Evolutionary conservation across 1,140 invertebrate genomes (phyloP), one percentile per base, ranked within the genome.

Genomic region (Diorhabda carinulata): DNA sequence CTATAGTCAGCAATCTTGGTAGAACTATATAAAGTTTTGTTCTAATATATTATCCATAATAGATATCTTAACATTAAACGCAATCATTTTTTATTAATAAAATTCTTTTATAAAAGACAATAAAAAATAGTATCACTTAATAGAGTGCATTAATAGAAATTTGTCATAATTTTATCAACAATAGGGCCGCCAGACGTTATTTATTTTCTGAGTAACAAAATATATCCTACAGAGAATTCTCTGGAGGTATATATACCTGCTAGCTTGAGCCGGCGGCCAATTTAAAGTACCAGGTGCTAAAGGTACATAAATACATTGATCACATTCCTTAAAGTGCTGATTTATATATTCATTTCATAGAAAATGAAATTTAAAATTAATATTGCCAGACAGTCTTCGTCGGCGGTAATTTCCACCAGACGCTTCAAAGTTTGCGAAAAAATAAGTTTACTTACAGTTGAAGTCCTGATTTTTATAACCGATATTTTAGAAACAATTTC

Each of bases 381-480:
- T 56, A 65, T 8, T 52, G 4, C 61, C 61, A 62, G 7, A 58
- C 57, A 10, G 9, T 7, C n/a, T n/a, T 5, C 57, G 57, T 5
- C 57, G n/a, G 57, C 57, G 57, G 57, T 58, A 58, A 58, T 47
- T 62, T 62, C n/a, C 3, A 2, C 41, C 61, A 62, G 52, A 65
- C 52, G 43, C 64, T 65, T 47, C 43, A 65, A 65, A 65, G 64
- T n/a, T 65, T 25, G 9, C 52, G 68, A 57, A 43, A 66, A 67
- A 4, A 52, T 68, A 70, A 68, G 6, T 57, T 68, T 68, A 70
- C 66, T 69, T 69, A 70, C 40, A 69, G 44, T 70, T 44, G 61
- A 9, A 69, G 56, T 41, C 59, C 62, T 56, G 2, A 69, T 69
- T 63, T 68, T 65, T 69, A 60, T 69, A 70, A 42, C 62, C 63